These are phyloP conservation scores for Sycophaga agraensis DNA, from an alignment of 1,140 invertebrate species.

Conservation along the genomic window DNA sequence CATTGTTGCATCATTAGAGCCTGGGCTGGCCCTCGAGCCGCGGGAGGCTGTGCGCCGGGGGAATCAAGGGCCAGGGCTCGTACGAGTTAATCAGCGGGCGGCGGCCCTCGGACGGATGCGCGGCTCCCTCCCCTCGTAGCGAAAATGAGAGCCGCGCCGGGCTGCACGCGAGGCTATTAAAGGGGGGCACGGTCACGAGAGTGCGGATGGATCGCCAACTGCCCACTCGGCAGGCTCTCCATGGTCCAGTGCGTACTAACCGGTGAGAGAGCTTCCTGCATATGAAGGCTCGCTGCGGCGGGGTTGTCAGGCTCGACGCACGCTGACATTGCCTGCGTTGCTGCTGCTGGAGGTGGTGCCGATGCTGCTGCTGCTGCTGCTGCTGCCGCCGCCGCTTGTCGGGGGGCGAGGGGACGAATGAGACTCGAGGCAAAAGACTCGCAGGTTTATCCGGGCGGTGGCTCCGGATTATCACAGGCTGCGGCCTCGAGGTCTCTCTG, in stretches of 20 bases:
- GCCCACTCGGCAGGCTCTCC: not conserved
- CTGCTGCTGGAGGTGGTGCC: no score
- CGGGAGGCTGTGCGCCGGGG: no score
- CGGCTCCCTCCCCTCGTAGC: no score
- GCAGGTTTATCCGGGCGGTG: conserved; percentile 24
- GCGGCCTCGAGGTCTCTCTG: conserved; percentile 34
- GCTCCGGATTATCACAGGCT: conserved; percentile 50
- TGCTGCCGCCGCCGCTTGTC: no score
- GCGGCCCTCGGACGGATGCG: no score
- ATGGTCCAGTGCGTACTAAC: conserved; percentile 38
- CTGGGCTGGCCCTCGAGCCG: no score
- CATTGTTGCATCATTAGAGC: no score
- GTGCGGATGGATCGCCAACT: not conserved
- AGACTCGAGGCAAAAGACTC: not conserved
- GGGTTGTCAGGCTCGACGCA: conserved; percentile 53
- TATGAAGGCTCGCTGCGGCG: conserved; percentile 43
- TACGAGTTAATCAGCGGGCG: no score
- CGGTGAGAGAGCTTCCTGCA: conserved; percentile 56
- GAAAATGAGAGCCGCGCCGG: not conserved
- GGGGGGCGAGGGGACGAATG: no score
- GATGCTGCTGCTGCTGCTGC: no score
- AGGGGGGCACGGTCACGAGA: not conserved
- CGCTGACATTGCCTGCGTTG: conserved; percentile 59
- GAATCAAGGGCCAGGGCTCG: no score
- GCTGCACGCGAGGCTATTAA: not conserved